Evolutionary conservation across 1,140 invertebrate species (phyloP).

Genomic region (Sarcophaga bullata): DNA sequence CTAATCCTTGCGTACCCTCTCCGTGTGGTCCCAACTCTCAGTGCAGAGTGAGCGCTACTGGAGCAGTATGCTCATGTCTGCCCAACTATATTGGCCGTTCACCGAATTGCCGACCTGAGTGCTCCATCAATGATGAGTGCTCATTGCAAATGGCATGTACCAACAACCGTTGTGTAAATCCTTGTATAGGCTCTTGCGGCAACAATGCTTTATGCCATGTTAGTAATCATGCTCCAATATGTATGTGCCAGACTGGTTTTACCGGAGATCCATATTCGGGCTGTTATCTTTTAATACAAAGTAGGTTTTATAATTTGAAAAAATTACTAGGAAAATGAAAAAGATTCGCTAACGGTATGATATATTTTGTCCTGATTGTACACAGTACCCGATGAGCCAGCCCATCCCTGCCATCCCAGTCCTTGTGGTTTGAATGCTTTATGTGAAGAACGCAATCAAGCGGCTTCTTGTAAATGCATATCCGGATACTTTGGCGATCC

Average conservation of each 20-base stretch:
- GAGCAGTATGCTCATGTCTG: constrained; percentile 75
- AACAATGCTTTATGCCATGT: constrained; percentile 75
- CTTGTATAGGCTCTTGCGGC: constrained; percentile 80
- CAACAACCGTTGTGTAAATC: constrained; percentile 75
- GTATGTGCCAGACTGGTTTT: constrained; percentile 75
- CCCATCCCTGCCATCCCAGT: constrained; percentile 71
- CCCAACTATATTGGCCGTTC: constrained; percentile 76
- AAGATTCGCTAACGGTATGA: neutral
- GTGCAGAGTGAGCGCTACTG: constrained; percentile 71
- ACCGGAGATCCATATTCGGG: constrained; percentile 79
- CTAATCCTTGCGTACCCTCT: constrained; percentile 71
- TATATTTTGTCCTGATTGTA: neutral
- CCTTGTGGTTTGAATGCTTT: constrained; percentile 85
- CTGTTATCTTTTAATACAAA: constrained; percentile 69
- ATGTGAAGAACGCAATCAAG: constrained; percentile 78
- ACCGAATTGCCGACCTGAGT: constrained; percentile 79
- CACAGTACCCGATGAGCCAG: constrained; percentile 66
- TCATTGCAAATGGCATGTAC: constrained; percentile 74
- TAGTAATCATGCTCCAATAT: constrained; percentile 76
- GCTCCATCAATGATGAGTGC: constrained; percentile 76
- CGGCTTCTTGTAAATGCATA: constrained; percentile 77
- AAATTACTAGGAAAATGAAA: neutral
- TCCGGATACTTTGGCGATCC: constrained; percentile 78
- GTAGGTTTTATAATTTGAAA: constrained; percentile 62
- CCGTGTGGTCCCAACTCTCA: constrained; percentile 76